These are phyloP conservation scores for Miniopterus natalensis DNA, from an alignment of 2,113 vertebrate genomes.

Conservation along the genomic window DNA sequence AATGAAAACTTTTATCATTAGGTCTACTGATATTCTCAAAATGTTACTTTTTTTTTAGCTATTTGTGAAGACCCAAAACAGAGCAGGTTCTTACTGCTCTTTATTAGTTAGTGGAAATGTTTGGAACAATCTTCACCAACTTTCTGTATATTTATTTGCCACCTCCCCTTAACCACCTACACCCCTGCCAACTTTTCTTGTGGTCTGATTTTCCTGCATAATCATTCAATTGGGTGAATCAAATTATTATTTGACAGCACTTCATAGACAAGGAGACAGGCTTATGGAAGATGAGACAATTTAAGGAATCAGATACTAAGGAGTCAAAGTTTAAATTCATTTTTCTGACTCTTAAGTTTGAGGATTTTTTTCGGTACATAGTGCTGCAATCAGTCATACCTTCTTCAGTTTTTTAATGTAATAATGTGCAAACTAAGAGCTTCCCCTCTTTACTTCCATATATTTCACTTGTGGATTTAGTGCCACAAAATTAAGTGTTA, in stretches of 20 bases:
- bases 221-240: constrained; percentile 23
- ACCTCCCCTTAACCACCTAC: neutral
- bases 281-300: neutral
- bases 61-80: neutral
- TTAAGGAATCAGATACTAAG: constrained; percentile 22
- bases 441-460: neutral
- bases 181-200: neutral
- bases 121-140: neutral
- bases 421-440: constrained; percentile 12
- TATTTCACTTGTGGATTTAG: constrained; percentile 19
- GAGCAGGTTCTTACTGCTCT: neutral
- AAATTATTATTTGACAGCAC: neutral
- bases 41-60: neutral
- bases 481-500: constrained; percentile 26
- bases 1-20: constrained; percentile 42
- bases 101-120: constrained; percentile 42
- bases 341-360: constrained; percentile 33
- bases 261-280: constrained; percentile 33
- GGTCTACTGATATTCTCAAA: constrained; percentile 40
- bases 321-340: neutral
- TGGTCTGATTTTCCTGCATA: constrained; percentile 42
- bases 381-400: neutral
- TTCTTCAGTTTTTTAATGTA: constrained; percentile 44
- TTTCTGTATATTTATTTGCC: neutral
- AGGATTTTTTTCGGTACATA: neutral